phyloP scores from a whole-genome alignment of 2,797 vertebrate species.

The Crenichthys baileyi region DNA sequence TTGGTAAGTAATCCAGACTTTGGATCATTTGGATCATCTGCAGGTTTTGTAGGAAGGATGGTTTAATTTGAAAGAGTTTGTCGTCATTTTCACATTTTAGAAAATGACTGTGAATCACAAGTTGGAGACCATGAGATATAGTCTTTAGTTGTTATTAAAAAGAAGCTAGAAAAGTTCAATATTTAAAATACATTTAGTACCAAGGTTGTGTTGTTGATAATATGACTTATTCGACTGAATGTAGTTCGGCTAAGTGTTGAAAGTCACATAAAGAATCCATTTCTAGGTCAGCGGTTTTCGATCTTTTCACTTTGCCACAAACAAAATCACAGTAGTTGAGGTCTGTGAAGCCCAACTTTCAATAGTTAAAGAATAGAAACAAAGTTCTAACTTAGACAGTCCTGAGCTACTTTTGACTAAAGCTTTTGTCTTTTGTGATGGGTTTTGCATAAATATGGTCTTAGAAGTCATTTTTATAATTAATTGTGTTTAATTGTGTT shows the following conservation, averaged over 20 bases:
- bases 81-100: neutral
- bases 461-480: neutral
- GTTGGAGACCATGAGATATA: neutral
- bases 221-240: neutral
- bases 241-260: neutral
- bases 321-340: neutral
- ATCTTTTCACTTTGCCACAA: neutral
- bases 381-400: neutral
- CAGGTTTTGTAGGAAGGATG: neutral
- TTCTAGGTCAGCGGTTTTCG: neutral
- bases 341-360: neutral
- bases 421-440: neutral
- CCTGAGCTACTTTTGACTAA: neutral
- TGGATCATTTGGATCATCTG: constrained; percentile 10
- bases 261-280: neutral
- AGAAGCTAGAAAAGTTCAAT: neutral
- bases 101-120: neutral
- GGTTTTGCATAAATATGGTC: neutral
- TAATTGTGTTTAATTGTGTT: neutral
- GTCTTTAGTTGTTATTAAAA: neutral
- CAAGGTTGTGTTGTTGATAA: neutral
- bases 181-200: neutral
- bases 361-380: too few relatives aligned
- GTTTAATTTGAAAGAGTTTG: neutral
- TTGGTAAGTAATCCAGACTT: constrained; percentile 63